A percentile compares a stretch with the other conserved stretches of the same genome.
Conservation (phyloP, 2,797 vertebrate genomes). For the Loriculus beryllinus region DNA sequence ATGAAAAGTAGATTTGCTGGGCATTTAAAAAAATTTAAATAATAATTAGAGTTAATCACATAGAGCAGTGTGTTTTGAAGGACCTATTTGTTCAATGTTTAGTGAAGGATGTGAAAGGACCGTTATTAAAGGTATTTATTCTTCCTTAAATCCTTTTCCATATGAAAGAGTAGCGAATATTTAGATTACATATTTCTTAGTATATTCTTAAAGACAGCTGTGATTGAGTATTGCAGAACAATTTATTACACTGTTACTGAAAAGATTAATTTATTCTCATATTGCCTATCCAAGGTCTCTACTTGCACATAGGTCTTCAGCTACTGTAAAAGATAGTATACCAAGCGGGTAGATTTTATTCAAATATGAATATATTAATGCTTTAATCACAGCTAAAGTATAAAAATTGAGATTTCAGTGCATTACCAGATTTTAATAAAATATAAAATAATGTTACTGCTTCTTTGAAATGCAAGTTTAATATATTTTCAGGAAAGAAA, state of each 20-base stretch:
- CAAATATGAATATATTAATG: neutral
- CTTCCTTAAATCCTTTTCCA: neutral
- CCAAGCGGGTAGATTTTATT: neutral
- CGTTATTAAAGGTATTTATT: neutral
- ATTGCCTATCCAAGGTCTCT: neutral
- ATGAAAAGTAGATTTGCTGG: neutral
- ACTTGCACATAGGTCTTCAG: neutral
- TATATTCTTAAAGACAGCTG: neutral
- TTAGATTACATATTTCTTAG: neutral
- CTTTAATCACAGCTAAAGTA: neutral
- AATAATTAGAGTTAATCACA: constrained; percentile 25
- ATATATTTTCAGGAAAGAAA: neutral
- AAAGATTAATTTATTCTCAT: neutral
- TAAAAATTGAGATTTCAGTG: neutral
- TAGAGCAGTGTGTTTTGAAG: constrained; percentile 2
- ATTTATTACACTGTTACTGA: neutral
- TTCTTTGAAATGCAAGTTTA: neutral
- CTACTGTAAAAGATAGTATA: neutral
- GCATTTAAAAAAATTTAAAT: neutral
- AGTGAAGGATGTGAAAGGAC: neutral
- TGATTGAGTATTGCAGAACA: neutral
- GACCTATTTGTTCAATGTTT: neutral
- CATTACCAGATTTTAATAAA: neutral
- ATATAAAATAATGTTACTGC: neutral
- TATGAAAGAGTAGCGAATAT: neutral